Evolutionary conservation across 23 tunicate genomes (phyloP), one percentile per base, ranked within the genome.

Genomic region (Clavelina lepadiformis): DNA sequence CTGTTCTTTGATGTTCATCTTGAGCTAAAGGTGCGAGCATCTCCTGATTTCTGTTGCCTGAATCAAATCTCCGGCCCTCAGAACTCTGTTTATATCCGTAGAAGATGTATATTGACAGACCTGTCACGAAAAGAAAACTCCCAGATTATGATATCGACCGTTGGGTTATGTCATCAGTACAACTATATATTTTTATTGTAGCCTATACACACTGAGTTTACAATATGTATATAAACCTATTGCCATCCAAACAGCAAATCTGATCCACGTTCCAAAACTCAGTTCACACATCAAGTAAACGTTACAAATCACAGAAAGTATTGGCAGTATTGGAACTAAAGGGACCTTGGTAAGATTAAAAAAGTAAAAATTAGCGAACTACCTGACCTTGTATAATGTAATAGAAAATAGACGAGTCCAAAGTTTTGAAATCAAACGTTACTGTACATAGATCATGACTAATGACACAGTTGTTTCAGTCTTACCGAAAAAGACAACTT

Each of bases 281-380:
- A 88, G 58, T 51, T 80, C 82, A 65, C 96, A 88, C 96, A 88
- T 88, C 5, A 88, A 78, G 34, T 79, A 88, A 53, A 88, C 66
- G 52, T 88, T 88, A 25, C 86, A 80, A 20, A 74, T 28, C 2
- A 73, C 32, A 5, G 96, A 80, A 0, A 75, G 37, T 31, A 88
- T 58, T 1, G 96, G 96, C 24, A 88, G 73, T 37, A 74, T 18
- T 2, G 96, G 96, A 30, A 88, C 74, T 25, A 74, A 51, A 3
- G 96, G 96, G 29, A 81, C 96, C 96, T 79, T 32, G 0, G 23
- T n/a, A n/a, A n/a, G n/a, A 26, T 52, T 27, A 0, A 55, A 53
- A 51, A 54, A 19, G 7, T 21, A 41, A n/a, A n/a, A n/a, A n/a
- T n/a, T n/a, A n/a, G n/a, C n/a, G n/a, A n/a, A n/a, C n/a, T n/a